Base-by-base conservation (phyloP, 2,113 vertebrate species). In the Oncorhynchus kisutch region DNA sequence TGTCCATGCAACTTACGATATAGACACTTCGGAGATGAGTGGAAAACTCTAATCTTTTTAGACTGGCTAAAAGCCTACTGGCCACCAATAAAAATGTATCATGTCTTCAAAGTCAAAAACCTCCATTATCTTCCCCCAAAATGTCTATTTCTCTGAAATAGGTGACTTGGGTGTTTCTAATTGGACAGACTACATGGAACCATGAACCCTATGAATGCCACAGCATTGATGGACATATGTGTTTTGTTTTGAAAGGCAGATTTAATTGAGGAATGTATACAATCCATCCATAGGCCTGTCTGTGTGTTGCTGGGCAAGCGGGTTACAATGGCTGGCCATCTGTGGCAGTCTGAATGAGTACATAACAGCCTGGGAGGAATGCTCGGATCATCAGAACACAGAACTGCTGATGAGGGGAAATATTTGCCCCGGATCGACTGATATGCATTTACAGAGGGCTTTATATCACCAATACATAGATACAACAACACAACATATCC, bases 391-490 rank as follows among this genome's bases (percentile, higher is more conserved):
- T 91, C 90, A 91, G 88, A 91, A 89, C 89, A 82, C 84, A 85
- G 86, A 87, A 91, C 88, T 91, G 91, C 90, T 91, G 90, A 92
- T 84, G 80, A 70, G 88, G 79, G 87, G 85, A 91, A 91, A 91
- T 91, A 86, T 86, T 89, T 89, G 78, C 74, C 88, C 73, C 79
- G 80, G 84, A 91, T 88, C 65, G 72, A 85, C 85, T 71, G 83
- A 91, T 89, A 85, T 54, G 64, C 80, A 71, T 27, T 29, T 66
- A 66, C 64, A 27, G 22, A 12, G 24, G 64, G 64, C 25, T 16
- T 4, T 66, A 66, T 66, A 9, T 29, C 64, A 66, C 22, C 64
- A 29, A 66, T 66, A 0, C 64, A 25, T 16, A 66, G 25, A 66
- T 29, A 14, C 25, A 27, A 66, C 31, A 1, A 25, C 3, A 11